Evolutionary conservation across 2,888 invertebrate genomes (phyloP), one percentile per base, ranked within the genome.

Genomic region (Andrena dorsata): DNA sequence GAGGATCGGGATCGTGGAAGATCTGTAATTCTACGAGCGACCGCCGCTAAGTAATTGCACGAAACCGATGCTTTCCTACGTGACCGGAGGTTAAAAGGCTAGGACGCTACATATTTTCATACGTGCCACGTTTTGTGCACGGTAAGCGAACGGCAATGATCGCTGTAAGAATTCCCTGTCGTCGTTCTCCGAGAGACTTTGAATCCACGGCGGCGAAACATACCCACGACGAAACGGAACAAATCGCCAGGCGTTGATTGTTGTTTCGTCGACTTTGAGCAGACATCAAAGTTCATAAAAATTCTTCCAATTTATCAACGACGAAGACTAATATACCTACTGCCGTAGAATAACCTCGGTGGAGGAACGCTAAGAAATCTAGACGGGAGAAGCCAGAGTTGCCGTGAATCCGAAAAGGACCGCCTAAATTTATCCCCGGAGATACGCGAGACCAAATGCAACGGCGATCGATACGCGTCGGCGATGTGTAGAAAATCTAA

Each of bases 351-450:
- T 16, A 20, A 23, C 28, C 28, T 71, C 4, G 41, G 2, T 13
- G n/a, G 49, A 61, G 10, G 41, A 13, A 41, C 16, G 41, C 16
- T 41, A 8, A 53, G 71, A 28, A 75, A 68, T 13, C 2, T 64
- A 13, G 13, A 41, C 63, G 47, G 41, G 23, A 13, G 41, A 10
- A 13, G 70, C 30, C 51, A 53, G 28, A 63, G 28, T 76, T 47
- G 23, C 63, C 56, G 41, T 47, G 41, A 41, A 63, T 71, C 30
- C 63, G 41, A 71, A 76, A 64, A 71, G n/a, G 41, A 8, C 5
- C 28, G n/a, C 71, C 71, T 71, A 76, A 76, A 76, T 71, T 76
- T 76, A 76, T 76, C 72, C 71, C 41, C 76, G 72, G 47, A 63
- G 76, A 71, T 76, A 71, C 76, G 35, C 51, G 69, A 60, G 60